A percentile compares a stretch with the other conserved stretches of the same genome.
These are phyloP conservation scores for Torymus auratus DNA, from an alignment of 2,888 invertebrate genomes.

Conservation along the genomic window DNA sequence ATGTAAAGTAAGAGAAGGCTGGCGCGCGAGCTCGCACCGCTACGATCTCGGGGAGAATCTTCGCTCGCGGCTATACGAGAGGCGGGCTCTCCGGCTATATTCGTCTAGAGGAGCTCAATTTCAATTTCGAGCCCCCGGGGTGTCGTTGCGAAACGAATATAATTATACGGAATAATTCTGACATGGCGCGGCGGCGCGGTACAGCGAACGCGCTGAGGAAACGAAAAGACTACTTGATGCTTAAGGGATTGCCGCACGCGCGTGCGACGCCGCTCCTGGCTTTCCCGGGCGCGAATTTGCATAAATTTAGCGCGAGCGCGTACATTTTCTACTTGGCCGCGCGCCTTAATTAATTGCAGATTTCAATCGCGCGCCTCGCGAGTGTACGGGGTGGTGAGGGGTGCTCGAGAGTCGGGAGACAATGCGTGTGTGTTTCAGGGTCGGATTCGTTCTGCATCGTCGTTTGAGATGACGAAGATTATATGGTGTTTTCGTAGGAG, in stretches of 20 bases:
- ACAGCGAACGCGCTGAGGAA: constrained; percentile 47
- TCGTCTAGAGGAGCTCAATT: constrained; percentile 75
- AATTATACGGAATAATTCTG: constrained; percentile 77
- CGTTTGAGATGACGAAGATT: too few relatives aligned
- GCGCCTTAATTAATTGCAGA: constrained; percentile 49
- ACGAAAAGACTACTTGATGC: constrained; percentile 52
- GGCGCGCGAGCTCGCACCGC: neutral
- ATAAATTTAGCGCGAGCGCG: constrained; percentile 44
- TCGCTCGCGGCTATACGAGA: constrained; percentile 69
- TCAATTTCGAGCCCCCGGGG: constrained; percentile 76
- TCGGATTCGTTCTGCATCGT: too few relatives aligned
- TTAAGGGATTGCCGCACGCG: constrained; percentile 44
- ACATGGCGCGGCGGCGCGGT: constrained; percentile 61
- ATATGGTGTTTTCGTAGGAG: too few relatives aligned
- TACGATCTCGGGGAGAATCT: constrained; percentile 62
- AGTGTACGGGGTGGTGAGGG: too few relatives aligned
- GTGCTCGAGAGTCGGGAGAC: too few relatives aligned
- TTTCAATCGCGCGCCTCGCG: constrained; percentile 34
- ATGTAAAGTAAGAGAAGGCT: constrained; percentile 53
- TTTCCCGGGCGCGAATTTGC: constrained; percentile 39
- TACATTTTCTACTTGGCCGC: constrained; percentile 46
- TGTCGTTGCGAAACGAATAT: constrained; percentile 77
- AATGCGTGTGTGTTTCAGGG: too few relatives aligned
- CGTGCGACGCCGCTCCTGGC: neutral
- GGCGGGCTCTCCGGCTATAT: constrained; percentile 55